Evolutionary conservation across 2,797 vertebrate genomes (phyloP), one percentile per base, ranked within the genome.

Genomic region (Thalassophryne amazonica): DNA sequence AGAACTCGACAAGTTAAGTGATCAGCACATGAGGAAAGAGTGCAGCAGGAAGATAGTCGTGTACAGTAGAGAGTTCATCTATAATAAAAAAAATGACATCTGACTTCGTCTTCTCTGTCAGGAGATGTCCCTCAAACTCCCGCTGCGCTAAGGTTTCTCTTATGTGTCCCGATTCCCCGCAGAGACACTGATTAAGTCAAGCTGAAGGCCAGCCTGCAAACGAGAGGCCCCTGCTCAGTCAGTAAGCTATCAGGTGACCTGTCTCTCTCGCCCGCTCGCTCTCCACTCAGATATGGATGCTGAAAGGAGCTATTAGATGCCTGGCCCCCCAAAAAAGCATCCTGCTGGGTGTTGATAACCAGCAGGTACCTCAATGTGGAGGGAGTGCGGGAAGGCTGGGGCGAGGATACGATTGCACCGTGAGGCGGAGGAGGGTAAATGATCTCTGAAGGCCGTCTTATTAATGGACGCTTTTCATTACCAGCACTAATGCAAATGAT

Each of bases 391-490:
- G 30, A 42, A 27, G 11, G 25, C 24, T 12, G 68, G 31, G 42
- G 39, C 12, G 45, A 61, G 63, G 34, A 62, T 61, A 60, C 7
- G 30, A 61, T 64, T 59, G 68, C 2, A 25, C 59, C 47, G 69
- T 71, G 76, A 85, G 70, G 77, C 55, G 39, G 62, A 63, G 70
- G 57, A 70, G 52, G 64, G 70, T 83, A 86, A 86, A 81, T 53
- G 81, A 84, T 87, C 84, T 86, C 83, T 78, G 77, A 84, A 87
- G 86, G 80, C 83, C 76, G 64, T 76, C 68, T 72, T 81, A 85
- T 86, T 84, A 88, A 86, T 75, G 76, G 76, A 76, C 70, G 64
- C 83, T 82, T 84, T 85, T 86, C 80, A 85, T 88, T 86, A 84
- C 71, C 39, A 24, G 48, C 55, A 39, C 75, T 81, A 86, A 84